Evolutionary conservation across 2,797 vertebrate genomes (phyloP), one percentile per base, ranked within the genome.

Genomic region (Percopsis omiscomaycus): DNA sequence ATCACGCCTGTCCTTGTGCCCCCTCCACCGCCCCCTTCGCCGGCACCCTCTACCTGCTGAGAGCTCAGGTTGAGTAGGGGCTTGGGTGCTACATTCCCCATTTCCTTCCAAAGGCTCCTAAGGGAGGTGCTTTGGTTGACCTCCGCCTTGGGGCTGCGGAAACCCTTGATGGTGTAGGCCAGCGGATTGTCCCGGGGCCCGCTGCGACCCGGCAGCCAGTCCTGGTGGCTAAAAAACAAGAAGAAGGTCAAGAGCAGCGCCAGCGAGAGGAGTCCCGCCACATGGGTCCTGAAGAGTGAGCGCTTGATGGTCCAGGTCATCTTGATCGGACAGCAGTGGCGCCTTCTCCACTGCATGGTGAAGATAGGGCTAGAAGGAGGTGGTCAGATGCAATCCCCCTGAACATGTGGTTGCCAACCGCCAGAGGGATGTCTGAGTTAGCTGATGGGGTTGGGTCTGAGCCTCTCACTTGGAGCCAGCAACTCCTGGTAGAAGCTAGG

Each of bases 291-390:
- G 80, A 98, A 96, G 28, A 98, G 93, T 15, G 96, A 98, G 68
- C 98, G 89, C 77, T 93, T 93, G 91, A 92, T 80, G 83, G 94
- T 96, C 94, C 97, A 99, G 89, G 94, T 96, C 96, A 98, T 96
- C 91, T 98, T 99, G 85, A 94, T 93, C 83, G 95, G 94, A 92
- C 96, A 98, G 87, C 95, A 98, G 81, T 97, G 94, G 76, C 97
- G 91, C 86, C 98, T 94, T 86, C 97, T 94, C 96, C 96, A 97
- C 96, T 96, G 97, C 98, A 99, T 99, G 94, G 89, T 96, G 94
- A 90, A 88, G 84, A 74, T 83, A 1, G 82, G 62, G 74, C 55
- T 73, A 13, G 79, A 69, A 54, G 62, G 61, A 68, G 72, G 77
- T 68, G 75, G 80, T 92, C 84, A 89, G 78, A 80, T 74, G 68